Evolutionary conservation across 2,888 invertebrate genomes (phyloP), one percentile per base, ranked within the genome.

Genomic region (Chydorus sphaericus): DNA sequence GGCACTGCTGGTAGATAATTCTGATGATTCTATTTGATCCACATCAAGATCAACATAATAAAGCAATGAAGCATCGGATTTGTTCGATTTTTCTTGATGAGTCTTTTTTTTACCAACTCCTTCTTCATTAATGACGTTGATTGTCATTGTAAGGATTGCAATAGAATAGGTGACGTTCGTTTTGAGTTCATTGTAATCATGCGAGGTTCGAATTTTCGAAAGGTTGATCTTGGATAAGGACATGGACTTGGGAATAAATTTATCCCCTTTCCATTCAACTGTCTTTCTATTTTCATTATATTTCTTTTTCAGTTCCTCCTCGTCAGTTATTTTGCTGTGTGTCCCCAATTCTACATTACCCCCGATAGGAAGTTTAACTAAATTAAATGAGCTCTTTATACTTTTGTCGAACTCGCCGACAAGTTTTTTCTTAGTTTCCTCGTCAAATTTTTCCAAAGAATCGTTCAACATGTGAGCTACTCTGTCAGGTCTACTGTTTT

Each of bases 211-310:
- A 1, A 30, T 28, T 30, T 51, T 14, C 5, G 51, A 6, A 6
- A 31, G 16, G 30, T 51, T 51, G 2, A 51, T 31, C 16, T 20
- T 51, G 4, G 28, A 28, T 6, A 51, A 20, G 3, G 29, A 8
- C 31, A 51, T n/a, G 14, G 31, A 18, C 31, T 51, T 51, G 31
- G 51, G 51, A 7, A 31, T 4, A 16, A 51, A 30, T 11, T 11
- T 5, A 4, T 51, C 51, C 10, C 51, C 51, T 11, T 51, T 31
- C 31, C 51, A 51, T 31, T 51, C 18, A 31, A 51, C 51, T 6
- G 14, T n/a, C 16, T 51, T 16, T 51, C 31, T 51, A 28, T 16
- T 31, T 11, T 51, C 51, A 7, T 10, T n/a, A 18, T 30, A 30
- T 6, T 16, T 16, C 7, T 30, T 29, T 3, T 5, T 8, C 10